phyloP scores from a whole-genome alignment of 2,888 invertebrate genomes.

The Microdon myrmicae region DNA sequence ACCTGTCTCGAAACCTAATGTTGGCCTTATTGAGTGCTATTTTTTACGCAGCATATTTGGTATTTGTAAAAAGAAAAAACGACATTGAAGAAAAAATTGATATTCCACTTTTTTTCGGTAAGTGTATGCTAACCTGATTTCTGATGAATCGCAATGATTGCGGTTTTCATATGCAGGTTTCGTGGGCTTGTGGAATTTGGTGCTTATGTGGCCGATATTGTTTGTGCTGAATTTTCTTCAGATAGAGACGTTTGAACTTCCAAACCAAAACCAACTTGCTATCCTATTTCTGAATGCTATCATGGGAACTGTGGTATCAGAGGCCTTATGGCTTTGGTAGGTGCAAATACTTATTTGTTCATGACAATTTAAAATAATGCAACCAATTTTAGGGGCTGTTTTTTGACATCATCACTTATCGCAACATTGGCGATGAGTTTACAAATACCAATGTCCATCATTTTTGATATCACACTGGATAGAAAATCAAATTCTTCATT shows the following conservation, averaged over 20 bases:
- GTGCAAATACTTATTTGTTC: too few species aligned
- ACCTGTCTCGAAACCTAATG: constrained; percentile 80
- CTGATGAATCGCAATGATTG: constrained; percentile 7
- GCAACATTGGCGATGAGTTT: constrained; percentile 88
- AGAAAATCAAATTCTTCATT: constrained; percentile 74
- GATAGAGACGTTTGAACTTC: constrained; percentile 87
- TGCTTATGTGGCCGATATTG: constrained; percentile 89
- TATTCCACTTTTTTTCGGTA: constrained; percentile 95
- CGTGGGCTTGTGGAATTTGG: constrained; percentile 90
- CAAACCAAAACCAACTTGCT: constrained; percentile 82
- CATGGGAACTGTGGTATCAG: constrained; percentile 89
- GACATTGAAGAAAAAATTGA: constrained; percentile 94
- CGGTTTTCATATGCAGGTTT: constrained; percentile 74
- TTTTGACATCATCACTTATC: constrained; percentile 89
- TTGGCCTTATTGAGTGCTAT: constrained; percentile 88
- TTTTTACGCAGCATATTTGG: constrained; percentile 90
- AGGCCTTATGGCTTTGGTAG: constrained; percentile 93
- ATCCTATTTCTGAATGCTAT: constrained; percentile 86
- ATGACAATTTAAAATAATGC: background rate
- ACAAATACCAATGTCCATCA: constrained; percentile 88
- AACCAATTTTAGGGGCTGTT: constrained; percentile 81
- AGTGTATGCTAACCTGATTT: constrained; percentile 56
- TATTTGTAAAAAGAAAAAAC: constrained; percentile 85
- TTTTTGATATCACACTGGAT: constrained; percentile 82
- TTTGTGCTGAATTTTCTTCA: constrained; percentile 85